Evolutionary conservation across 2,888 invertebrate species (phyloP), one percentile per base, ranked within the genome.

Genomic region (Kryphioiulus occultus): DNA sequence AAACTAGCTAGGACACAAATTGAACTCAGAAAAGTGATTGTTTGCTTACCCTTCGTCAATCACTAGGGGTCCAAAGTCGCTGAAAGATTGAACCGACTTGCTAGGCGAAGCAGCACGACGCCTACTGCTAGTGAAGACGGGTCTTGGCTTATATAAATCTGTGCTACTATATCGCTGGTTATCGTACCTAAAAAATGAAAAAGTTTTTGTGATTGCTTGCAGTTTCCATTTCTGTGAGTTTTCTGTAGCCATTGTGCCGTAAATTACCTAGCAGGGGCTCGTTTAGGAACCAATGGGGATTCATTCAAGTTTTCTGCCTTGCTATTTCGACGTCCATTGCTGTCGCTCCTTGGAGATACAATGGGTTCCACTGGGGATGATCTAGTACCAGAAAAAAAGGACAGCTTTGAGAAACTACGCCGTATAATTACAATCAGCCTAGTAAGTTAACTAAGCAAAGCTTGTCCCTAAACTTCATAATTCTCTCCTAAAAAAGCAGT

Each of bases 71-170:
- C 68, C 68, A 26, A 68, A 68, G 26, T 68, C 68, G 26, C 26
- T 26, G n/a, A 26, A 7, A 12, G 68, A n/a, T 3, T n/a, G 26
- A 12, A 12, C n/a, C 26, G 86, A n/a, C 30, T 26, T 86, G 19
- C 32, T 44, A 15, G 68, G 86, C 5, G 86, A 86, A 47, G 53
- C 47, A 12, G 32, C 85, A 17, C 87, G 85, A 35, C 89, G 85
- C 26, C 88, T 26, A 26, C 86, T 86, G 42, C 47, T 53, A 15
- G 87, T 42, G 19, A 89, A 85, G 4, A 86, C 85, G 82, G 94
- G 94, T 89, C 95, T 92, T 87, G 95, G 95, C 91, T 95, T 95
- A 91, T 95, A 95, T 88, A 95, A 92, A 92, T 95, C 95, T 90
- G 95, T 95, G 90, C 94, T 94, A 88, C 94, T 93, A 91, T 95